A percentile compares a stretch with the other conserved stretches of the same genome.
phyloP scores from a whole-genome alignment of 2,797 vertebrate genomes.

The Enoplosus armatus region DNA sequence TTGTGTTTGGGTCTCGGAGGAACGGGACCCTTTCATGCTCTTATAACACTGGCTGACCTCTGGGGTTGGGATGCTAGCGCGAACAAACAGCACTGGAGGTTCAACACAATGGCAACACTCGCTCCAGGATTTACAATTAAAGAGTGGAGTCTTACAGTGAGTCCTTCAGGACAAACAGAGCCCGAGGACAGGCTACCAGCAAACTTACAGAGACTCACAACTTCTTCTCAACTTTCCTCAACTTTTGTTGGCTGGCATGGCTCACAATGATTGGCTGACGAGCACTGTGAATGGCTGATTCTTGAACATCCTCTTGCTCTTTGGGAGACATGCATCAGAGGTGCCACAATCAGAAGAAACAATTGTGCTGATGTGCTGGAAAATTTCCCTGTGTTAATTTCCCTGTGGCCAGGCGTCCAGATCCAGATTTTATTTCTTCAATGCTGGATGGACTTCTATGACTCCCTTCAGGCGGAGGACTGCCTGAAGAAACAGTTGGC shows the following conservation, averaged over 20 bases:
- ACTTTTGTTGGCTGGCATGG: constrained; percentile 11
- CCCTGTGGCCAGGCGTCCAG: constrained; percentile 30
- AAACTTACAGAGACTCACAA: constrained; percentile 38
- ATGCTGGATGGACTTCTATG: constrained; percentile 48
- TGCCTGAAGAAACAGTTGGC: constrained; percentile 27
- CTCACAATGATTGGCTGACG: not conserved
- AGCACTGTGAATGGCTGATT: constrained; percentile 22
- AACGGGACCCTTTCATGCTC: constrained; percentile 19
- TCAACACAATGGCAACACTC: constrained; percentile 22
- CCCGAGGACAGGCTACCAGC: constrained; percentile 60
- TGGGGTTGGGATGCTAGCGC: not conserved
- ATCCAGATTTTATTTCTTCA: constrained; percentile 33
- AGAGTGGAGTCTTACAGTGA: constrained; percentile 24
- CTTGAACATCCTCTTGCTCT: constrained; percentile 34
- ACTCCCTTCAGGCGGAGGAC: constrained; percentile 41
- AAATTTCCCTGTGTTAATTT: constrained; percentile 45
- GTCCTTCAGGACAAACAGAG: constrained; percentile 48
- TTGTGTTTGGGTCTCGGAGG: constrained; percentile 9
- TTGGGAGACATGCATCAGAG: constrained; percentile 37
- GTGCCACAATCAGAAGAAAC: constrained; percentile 31
- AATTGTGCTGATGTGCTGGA: constrained; percentile 41
- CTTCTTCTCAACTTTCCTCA: constrained; percentile 29
- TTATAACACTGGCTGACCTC: constrained; percentile 4
- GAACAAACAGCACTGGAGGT: constrained; percentile 29
- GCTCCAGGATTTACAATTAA: constrained; percentile 53